These are phyloP conservation scores for Poliocrania exsul DNA, from an alignment of 2,797 vertebrate species.

Conservation along the genomic window DNA sequence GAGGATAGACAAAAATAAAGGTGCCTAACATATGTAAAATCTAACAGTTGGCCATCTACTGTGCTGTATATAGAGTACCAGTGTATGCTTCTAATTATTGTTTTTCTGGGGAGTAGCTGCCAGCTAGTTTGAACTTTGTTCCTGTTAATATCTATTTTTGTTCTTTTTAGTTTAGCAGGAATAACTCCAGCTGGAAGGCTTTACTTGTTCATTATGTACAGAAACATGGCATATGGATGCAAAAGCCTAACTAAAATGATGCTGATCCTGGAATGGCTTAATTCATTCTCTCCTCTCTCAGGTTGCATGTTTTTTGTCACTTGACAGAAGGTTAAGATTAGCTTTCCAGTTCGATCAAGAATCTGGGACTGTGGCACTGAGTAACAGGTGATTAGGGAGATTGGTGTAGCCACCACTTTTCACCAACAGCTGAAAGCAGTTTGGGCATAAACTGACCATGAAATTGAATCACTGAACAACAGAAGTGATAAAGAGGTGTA, in stretches of 20 bases:
- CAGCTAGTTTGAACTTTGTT: neutral
- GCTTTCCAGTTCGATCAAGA: neutral
- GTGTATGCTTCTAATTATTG: neutral
- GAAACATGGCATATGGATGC: neutral
- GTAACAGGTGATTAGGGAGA: neutral
- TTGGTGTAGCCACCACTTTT: neutral
- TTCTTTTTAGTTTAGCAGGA: neutral
- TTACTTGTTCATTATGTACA: neutral
- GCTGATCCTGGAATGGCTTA: neutral
- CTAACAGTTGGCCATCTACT: neutral
- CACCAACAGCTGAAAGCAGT: neutral
- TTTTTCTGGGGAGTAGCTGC: neutral
- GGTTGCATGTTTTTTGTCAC: neutral
- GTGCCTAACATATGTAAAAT: neutral
- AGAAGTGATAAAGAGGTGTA: neutral
- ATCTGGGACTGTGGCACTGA: neutral
- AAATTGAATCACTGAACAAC: neutral
- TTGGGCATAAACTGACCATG: neutral
- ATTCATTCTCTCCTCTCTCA: neutral
- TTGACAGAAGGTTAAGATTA: neutral
- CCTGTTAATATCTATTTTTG: neutral
- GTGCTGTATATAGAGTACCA: neutral
- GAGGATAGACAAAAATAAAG: neutral
- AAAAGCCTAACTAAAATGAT: neutral
- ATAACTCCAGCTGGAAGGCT: neutral